Percentiles rank a stretch among this genome's conserved stretches.
Evolutionary conservation across 2,797 vertebrate genomes (phyloP).

Genomic region (Acrossocheilus wenchowensis): DNA sequence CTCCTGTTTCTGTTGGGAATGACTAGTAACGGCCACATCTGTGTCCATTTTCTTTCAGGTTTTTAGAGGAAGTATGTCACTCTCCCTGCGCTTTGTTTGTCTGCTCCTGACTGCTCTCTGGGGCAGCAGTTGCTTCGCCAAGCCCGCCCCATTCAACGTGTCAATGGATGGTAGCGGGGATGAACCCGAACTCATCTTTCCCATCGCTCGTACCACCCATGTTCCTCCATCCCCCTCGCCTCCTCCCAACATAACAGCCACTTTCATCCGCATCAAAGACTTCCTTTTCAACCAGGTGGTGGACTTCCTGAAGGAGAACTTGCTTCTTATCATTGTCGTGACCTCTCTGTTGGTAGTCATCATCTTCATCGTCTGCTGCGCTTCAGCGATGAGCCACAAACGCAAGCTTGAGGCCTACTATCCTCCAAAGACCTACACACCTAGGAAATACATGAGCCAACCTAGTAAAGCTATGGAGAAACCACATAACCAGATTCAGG

Average conservation of each 20-base stretch:
- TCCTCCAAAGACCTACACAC: conserved; percentile 74
- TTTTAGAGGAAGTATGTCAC: conserved; percentile 68
- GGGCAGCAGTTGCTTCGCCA: conserved; percentile 59
- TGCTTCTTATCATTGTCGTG: conserved; percentile 90
- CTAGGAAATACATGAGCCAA: conserved; percentile 84
- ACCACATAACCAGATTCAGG: conserved; percentile 83
- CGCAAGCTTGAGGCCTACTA: conserved; percentile 94
- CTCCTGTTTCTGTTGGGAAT: neutral
- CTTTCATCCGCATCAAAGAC: conserved; percentile 83
- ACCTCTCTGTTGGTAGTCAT: conserved; percentile 89
- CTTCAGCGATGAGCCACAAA: conserved; percentile 89
- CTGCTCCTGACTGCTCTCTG: conserved; percentile 72
- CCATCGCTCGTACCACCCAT: conserved; percentile 70
- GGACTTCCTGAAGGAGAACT: conserved; percentile 90
- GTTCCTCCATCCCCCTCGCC: conserved; percentile 65
- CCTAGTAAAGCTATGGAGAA: conserved; percentile 59
- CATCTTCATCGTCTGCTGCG: conserved; percentile 91
- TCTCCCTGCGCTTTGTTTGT: conserved; percentile 62
- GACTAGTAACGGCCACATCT: neutral
- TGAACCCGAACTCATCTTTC: conserved; percentile 79
- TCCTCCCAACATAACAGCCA: conserved; percentile 76
- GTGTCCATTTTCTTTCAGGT: conserved; percentile 62
- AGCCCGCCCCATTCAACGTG: conserved; percentile 74
- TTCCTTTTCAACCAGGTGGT: conserved; percentile 84
- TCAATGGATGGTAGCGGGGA: conserved; percentile 86